Conservation (phyloP, 2,888 invertebrate genomes). For the Oscheius myriophilus region DNA sequence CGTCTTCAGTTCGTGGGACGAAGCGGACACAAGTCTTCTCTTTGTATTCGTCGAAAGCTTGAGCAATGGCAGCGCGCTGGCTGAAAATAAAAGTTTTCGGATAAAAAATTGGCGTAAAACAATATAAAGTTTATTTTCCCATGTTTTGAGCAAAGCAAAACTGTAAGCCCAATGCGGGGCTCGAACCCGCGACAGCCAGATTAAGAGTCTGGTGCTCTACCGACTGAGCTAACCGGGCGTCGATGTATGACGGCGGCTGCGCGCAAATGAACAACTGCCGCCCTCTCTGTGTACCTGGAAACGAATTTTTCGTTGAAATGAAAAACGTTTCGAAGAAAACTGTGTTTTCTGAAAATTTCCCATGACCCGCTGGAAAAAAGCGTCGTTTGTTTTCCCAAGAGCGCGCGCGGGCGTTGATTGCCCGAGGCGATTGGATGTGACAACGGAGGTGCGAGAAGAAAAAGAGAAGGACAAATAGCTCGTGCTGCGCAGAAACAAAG, state of each 20-base stretch:
- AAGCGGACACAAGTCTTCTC: constrained; percentile 78
- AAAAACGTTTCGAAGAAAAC: no score
- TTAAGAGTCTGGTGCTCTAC: constrained; percentile 70
- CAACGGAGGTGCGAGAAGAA: constrained; percentile 24
- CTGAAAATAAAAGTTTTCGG: constrained; percentile 54
- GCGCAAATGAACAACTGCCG: no score
- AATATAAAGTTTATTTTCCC: no score
- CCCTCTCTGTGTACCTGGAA: no score
- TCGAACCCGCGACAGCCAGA: constrained; percentile 68
- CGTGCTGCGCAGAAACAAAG: constrained; percentile 21
- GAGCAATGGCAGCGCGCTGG: constrained; percentile 73
- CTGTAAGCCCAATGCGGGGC: constrained; percentile 64
- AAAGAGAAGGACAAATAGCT: constrained; percentile 30
- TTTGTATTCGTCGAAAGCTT: constrained; percentile 77
- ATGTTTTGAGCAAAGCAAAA: not conserved
- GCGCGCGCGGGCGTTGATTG: constrained; percentile 8
- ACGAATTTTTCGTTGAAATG: no score
- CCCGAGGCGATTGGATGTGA: no score
- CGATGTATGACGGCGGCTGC: no score
- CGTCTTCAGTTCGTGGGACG: constrained; percentile 76
- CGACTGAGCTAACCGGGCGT: constrained; percentile 68
- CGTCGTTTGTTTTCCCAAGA: constrained; percentile 9
- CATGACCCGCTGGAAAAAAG: no score
- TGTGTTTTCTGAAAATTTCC: no score
- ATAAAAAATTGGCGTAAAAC: no score